phyloP scores from a whole-genome alignment of 2,797 vertebrate genomes.

The Lemur catta region DNA sequence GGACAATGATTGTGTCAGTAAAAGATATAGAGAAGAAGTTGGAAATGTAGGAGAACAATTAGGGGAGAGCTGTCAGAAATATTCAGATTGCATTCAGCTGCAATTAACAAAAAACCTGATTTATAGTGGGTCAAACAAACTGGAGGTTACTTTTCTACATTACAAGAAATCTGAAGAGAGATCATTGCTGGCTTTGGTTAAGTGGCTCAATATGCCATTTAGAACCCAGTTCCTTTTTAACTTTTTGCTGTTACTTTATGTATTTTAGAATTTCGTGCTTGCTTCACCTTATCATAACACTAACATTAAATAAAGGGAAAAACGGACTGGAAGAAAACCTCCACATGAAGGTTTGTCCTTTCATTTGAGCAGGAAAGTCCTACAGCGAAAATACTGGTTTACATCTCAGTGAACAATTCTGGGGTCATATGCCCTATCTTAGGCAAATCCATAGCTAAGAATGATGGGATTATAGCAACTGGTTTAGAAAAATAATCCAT shows the following conservation, averaged over 20 bases:
- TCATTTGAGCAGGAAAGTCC: neutral
- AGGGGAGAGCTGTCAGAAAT: neutral
- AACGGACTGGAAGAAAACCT: neutral
- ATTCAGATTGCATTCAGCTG: neutral
- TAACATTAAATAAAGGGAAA: neutral
- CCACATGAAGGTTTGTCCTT: neutral
- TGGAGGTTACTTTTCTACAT: neutral
- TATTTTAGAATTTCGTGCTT: neutral
- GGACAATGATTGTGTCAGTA: neutral
- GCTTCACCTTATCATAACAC: neutral
- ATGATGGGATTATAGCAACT: neutral
- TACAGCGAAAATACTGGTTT: neutral
- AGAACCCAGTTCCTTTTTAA: neutral
- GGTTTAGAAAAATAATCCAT: neutral
- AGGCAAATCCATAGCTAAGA: neutral
- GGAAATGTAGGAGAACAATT: neutral
- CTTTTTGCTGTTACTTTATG: neutral
- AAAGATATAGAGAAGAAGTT: neutral
- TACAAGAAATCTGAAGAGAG: neutral
- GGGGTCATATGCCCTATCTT: neutral
- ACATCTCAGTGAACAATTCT: neutral
- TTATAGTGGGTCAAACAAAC: neutral
- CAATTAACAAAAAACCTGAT: neutral
- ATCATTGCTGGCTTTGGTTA: neutral
- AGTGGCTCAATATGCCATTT: neutral